Base-by-base conservation (phyloP, 2,888 invertebrate genomes). In the Rotaria socialis region DNA sequence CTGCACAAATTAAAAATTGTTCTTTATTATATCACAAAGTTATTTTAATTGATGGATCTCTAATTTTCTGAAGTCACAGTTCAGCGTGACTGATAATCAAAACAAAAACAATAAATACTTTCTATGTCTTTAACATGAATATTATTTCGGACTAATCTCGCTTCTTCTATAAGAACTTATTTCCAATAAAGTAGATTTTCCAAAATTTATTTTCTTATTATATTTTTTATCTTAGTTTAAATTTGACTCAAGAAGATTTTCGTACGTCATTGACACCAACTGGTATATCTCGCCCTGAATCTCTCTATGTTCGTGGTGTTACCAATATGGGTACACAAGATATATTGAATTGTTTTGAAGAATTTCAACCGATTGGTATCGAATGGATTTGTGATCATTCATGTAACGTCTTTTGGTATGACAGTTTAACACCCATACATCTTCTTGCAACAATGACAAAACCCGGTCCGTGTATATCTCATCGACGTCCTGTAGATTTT, bases 381-480 rank as follows among this genome's bases (percentile, higher is more conserved):
- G 95, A 95, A 91, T 95, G 95, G 95, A 93, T 95, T 87, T 94
- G 94, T 92, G 94, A 94, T 89, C 92, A 93, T 88, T 94, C 94
- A 89, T 95, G 95, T 94, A 92, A 89, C 60, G 52, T 85, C 22
- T 58, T 80, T 58, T 86, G 41, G 85, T 47, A 86, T 35, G 55
- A 74, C 52, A 80, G 74, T 10, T 56, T 80, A 11, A 55, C 47
- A 14, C 60, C 85, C 10, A 41, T 60, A 8, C 55, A 86, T 11
- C 35, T 85, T 14, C 84, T 86, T 50, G 43, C 74, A 19, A 58
- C 27, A 43, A 24, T 24, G 43, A 56, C 55, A 11, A 55, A 14
- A 43, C 85, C 85, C 6, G 75, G 80, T 11, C 80, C 80, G 6
- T n/a, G 14, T n/a, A 80, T 80, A 43, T n/a, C 47, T 47, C 80